Conservation (phyloP, 2,113 vertebrate species). For the Actenoides lindsayi region DNA sequence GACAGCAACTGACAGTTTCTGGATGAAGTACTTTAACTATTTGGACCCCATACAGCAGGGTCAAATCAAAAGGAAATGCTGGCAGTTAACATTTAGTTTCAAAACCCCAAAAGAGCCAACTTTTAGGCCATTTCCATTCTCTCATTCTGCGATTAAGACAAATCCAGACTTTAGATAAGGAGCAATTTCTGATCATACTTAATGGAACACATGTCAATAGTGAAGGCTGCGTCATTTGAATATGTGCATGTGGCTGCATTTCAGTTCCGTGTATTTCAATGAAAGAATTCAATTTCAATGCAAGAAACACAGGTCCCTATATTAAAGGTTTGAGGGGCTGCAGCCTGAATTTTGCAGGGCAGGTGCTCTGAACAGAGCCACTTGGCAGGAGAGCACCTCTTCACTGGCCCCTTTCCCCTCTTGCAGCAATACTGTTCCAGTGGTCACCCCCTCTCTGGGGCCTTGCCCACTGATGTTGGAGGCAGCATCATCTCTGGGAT, state of each 20-base stretch:
- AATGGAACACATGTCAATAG: background rate
- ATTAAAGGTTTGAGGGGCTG: background rate
- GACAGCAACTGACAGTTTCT: background rate
- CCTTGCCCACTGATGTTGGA: accelerated
- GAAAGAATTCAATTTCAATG: background rate
- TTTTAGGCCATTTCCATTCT: background rate
- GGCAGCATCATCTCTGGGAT: background rate
- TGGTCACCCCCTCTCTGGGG: accelerated
- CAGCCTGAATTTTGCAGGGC: background rate
- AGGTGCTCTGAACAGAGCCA: background rate
- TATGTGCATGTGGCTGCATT: accelerated
- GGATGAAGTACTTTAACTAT: background rate
- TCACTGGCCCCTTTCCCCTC: no score
- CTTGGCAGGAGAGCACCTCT: background rate
- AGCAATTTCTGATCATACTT: background rate
- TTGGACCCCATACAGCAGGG: background rate
- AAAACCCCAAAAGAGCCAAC: background rate
- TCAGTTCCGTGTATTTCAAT: background rate
- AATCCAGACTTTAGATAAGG: background rate
- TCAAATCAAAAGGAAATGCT: background rate
- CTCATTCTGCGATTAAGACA: background rate
- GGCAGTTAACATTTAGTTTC: background rate
- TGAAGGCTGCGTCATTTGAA: background rate
- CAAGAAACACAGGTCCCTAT: background rate
- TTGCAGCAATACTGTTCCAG: background rate